Percentiles rank a stretch among this genome's conserved stretches.
These are phyloP conservation scores for Cryptocephalus moraei DNA, from an alignment of 2,888 invertebrate genomes.

Conservation along the genomic window DNA sequence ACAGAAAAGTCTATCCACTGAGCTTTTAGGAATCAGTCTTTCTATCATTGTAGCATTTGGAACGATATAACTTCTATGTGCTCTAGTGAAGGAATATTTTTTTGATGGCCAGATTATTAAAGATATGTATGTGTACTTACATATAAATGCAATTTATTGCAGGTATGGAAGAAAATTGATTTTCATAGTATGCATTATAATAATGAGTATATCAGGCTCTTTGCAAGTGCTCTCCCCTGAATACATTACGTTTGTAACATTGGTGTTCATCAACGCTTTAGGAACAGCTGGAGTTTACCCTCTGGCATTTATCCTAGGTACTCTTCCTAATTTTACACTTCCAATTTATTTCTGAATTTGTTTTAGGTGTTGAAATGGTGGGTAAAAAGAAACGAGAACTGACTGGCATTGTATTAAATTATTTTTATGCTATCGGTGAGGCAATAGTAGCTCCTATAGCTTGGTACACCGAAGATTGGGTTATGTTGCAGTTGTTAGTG, in stretches of 20 bases:
- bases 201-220: slow-evolving; percentile 49
- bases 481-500: slow-evolving; percentile 45
- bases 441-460: slow-evolving; percentile 49
- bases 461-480: slow-evolving; percentile 50
- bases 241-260: slow-evolving; percentile 43
- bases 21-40: no score
- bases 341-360: no score
- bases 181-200: slow-evolving; percentile 46
- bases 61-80: no score
- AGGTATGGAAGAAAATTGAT: slow-evolving; percentile 51
- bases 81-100: no score
- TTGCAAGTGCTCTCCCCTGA: slow-evolving; percentile 44
- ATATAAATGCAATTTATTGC: slow-evolving; percentile 5
- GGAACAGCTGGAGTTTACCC: slow-evolving; percentile 53
- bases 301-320: slow-evolving; percentile 48
- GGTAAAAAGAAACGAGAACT: slow-evolving; percentile 51
- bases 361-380: slow-evolving; percentile 52
- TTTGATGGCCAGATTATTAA: no score
- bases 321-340: no score
- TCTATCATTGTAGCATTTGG: no score
- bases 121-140: no score
- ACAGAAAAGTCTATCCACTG: no score
- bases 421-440: slow-evolving; percentile 56
- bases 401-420: slow-evolving; percentile 51
- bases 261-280: slow-evolving; percentile 48